phyloP scores from a whole-genome alignment of 2,113 vertebrate genomes.

The Bubo scandiacus region DNA sequence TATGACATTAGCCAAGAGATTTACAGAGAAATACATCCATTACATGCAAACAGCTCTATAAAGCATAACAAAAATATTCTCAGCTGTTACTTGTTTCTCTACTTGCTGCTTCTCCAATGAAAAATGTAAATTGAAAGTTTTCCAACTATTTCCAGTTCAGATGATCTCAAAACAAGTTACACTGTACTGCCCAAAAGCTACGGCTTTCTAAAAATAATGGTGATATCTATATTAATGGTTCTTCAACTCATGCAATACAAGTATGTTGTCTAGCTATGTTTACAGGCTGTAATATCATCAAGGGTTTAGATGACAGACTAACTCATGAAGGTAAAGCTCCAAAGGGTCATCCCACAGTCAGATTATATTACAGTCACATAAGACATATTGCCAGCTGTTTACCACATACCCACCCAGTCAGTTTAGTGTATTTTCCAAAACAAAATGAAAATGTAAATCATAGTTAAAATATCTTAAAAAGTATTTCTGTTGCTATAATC shows the following conservation, averaged over 20 bases:
- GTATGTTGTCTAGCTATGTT: constrained; percentile 33
- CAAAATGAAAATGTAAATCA: constrained; percentile 59
- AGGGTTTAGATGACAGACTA: constrained; percentile 34
- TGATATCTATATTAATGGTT: constrained; percentile 23
- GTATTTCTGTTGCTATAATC: constrained; percentile 57
- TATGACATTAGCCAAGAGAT: background rate
- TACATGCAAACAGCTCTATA: background rate
- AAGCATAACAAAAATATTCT: background rate
- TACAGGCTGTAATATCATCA: constrained; percentile 59
- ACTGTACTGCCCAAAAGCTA: background rate
- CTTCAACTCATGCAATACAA: constrained; percentile 41
- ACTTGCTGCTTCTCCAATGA: background rate
- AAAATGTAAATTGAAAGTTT: constrained; percentile 32
- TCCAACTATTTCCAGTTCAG: background rate
- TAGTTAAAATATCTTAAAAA: constrained; percentile 36
- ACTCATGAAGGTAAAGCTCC: constrained; percentile 38
- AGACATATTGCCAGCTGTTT: constrained; percentile 47
- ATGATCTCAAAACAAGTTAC: constrained; percentile 8
- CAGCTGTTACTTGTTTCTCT: constrained; percentile 13
- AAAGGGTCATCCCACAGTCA: constrained; percentile 5
- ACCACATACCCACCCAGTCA: background rate
- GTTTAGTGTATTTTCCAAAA: constrained; percentile 57
- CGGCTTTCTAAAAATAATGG: constrained; percentile 55
- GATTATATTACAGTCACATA: constrained; percentile 31
- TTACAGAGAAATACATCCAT: background rate